Evolutionary conservation across 2,797 vertebrate species (phyloP).

Genomic region (Galaxias olidus): DNA sequence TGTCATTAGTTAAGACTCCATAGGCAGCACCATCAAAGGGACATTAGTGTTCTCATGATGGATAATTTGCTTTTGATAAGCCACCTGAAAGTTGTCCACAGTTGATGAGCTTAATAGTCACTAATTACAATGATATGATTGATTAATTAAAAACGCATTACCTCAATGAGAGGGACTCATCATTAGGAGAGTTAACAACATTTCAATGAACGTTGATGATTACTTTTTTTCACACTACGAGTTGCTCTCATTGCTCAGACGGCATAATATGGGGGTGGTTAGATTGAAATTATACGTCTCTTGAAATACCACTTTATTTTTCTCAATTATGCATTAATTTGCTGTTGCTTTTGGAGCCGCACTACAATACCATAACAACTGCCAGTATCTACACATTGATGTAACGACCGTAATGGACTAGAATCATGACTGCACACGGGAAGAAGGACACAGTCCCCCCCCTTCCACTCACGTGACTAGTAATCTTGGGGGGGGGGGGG

Average conservation of each 20-base stretch:
- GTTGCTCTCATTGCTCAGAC: background rate
- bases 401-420: too few relatives aligned
- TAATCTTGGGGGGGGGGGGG: too few relatives aligned
- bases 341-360: too few relatives aligned
- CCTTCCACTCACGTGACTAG: too few relatives aligned
- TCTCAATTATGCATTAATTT: too few relatives aligned
- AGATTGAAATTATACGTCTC: too few relatives aligned
- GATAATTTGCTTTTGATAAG: conserved; percentile 74
- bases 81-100: conserved; percentile 59
- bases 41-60: conserved; percentile 67
- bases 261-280: too few relatives aligned
- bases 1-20: conserved; percentile 69
- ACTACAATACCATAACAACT: too few relatives aligned
- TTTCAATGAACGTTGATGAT: background rate
- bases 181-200: conserved; percentile 33
- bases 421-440: too few relatives aligned
- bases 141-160: conserved; percentile 61
- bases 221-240: conserved; percentile 2
- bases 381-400: too few relatives aligned
- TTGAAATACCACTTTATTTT: too few relatives aligned
- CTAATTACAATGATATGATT: conserved; percentile 59
- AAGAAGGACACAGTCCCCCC: too few relatives aligned
- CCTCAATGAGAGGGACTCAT: conserved; percentile 29
- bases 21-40: conserved; percentile 62
- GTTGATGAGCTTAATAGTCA: conserved; percentile 54